phyloP scores from a whole-genome alignment of 2,888 invertebrate genomes.

The Trachelus troglodyta region DNA sequence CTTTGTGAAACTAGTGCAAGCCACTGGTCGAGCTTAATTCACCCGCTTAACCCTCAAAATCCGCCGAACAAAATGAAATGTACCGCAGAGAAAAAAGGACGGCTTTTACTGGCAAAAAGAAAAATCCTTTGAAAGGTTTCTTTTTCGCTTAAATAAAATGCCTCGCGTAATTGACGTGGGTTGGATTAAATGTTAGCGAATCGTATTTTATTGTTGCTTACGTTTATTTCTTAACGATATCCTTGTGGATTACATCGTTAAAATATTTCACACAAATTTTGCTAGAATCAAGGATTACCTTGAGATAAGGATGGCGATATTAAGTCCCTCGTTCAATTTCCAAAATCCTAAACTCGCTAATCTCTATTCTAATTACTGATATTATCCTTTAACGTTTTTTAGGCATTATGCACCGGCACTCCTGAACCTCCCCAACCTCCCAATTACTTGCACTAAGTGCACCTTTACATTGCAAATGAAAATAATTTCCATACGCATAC shows the following conservation, averaged over 20 bases:
- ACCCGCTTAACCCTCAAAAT: background rate
- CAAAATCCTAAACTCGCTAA: background rate
- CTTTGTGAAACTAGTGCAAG: background rate
- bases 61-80: background rate
- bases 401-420: background rate
- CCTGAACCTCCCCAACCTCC: background rate
- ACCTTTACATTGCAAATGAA: background rate
- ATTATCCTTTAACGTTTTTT: background rate
- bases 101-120: background rate
- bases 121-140: background rate
- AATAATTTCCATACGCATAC: background rate
- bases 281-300: background rate
- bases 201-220: background rate
- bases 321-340: background rate
- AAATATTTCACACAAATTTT: background rate
- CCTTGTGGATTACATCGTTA: background rate
- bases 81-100: background rate
- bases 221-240: background rate
- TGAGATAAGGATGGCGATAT: background rate
- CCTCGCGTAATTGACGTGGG: background rate
- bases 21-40: background rate
- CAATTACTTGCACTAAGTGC: background rate
- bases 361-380: background rate
- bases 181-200: background rate
- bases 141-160: background rate